phyloP scores from a whole-genome alignment of 53 echinoderm and acorn worm species.

The Mesocentrotus franciscanus region DNA sequence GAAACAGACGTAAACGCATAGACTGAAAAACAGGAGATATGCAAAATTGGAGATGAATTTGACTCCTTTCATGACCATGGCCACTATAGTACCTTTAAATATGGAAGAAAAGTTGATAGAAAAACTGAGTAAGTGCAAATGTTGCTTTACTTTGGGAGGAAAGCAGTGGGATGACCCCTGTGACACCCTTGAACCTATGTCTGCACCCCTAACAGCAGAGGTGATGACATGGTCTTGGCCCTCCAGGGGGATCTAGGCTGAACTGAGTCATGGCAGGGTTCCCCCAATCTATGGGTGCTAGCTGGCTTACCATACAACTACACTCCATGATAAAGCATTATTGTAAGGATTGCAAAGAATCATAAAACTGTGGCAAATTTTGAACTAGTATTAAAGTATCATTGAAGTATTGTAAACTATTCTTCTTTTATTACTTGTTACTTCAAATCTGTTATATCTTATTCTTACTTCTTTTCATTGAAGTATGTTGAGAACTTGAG shows the following conservation, averaged over 20 bases:
- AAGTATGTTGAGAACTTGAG: too few relatives aligned
- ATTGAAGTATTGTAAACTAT: too few relatives aligned
- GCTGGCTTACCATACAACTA: not conserved
- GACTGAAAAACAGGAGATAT: too few relatives aligned
- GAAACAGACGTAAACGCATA: too few relatives aligned
- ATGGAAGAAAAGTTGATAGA: not conserved
- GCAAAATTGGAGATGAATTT: too few relatives aligned
- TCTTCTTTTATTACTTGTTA: too few relatives aligned
- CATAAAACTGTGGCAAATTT: too few relatives aligned
- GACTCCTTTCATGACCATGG: not conserved
- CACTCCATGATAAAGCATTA: too few relatives aligned
- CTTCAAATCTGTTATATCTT: too few relatives aligned
- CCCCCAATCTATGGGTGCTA: not conserved
- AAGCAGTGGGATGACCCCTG: slow-evolving; percentile 14
- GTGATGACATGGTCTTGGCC: slow-evolving; percentile 40
- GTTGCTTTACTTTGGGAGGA: not conserved
- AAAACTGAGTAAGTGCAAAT: not conserved
- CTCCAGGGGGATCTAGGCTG: slow-evolving; percentile 18
- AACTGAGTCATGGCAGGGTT: slow-evolving; percentile 33
- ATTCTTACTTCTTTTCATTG: too few relatives aligned
- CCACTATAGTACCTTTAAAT: not conserved
- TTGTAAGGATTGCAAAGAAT: too few relatives aligned
- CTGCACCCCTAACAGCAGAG: slow-evolving; percentile 7
- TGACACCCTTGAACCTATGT: slow-evolving; percentile 25
- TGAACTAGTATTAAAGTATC: too few relatives aligned